A percentile compares a stretch with the other conserved stretches of the same genome.
Conservation (phyloP, 2,888 invertebrate species). For the Aphodius sticticus region DNA sequence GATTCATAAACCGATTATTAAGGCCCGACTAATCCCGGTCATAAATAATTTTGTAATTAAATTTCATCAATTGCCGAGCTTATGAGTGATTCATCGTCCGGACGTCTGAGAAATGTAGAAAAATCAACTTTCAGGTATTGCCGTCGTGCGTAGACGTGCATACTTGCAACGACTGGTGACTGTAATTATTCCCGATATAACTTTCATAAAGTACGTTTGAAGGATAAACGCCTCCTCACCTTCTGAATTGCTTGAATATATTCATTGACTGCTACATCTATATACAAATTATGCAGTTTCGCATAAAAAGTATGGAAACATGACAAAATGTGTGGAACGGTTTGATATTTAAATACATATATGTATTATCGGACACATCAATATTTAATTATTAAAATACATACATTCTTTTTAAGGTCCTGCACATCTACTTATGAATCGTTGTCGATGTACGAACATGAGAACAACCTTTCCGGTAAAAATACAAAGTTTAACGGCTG, state of each 20-base stretch:
- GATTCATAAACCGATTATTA: not conserved
- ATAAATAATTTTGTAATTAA: not conserved
- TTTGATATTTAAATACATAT: too few species aligned
- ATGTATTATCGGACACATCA: too few species aligned
- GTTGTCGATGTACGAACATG: too few species aligned
- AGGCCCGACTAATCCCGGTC: not conserved
- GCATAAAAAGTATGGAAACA: too few species aligned
- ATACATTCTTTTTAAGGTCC: too few species aligned
- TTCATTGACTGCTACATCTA: not conserved
- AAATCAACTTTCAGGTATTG: not conserved
- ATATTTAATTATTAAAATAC: too few species aligned
- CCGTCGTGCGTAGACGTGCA: not conserved
- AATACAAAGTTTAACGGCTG: too few species aligned
- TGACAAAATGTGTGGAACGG: too few species aligned
- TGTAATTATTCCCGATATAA: constrained; percentile 8
- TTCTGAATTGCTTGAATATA: not conserved
- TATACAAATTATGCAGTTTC: not conserved
- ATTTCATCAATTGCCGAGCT: not conserved
- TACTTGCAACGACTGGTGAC: not conserved
- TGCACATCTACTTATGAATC: too few species aligned
- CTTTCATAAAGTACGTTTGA: constrained; percentile 26
- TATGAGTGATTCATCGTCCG: not conserved
- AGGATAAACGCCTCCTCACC: constrained; percentile 14
- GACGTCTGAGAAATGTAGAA: not conserved
- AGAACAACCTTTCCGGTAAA: too few species aligned